phyloP scores from a whole-genome alignment of 2,888 invertebrate species.

The Sisyra nigra region DNA sequence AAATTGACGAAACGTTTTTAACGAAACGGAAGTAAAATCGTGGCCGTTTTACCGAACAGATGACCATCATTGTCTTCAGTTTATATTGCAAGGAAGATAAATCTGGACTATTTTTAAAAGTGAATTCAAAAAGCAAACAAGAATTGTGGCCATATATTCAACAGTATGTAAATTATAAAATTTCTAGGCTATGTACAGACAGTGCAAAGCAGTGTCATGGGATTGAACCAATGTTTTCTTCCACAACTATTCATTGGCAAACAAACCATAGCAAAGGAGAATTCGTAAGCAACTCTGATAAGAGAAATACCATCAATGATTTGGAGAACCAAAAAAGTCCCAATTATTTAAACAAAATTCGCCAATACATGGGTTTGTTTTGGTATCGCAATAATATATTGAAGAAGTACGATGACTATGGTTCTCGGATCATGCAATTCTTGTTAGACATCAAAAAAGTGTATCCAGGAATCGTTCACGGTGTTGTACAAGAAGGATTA shows the following conservation, averaged over 20 bases:
- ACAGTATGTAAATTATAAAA: conserved; percentile 10
- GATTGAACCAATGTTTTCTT: conserved; percentile 1
- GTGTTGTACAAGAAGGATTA: neutral
- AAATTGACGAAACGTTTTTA: conserved; percentile 12
- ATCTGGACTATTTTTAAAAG: conserved; percentile 9
- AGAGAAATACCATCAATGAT: conserved; percentile 8
- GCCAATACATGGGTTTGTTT: conserved; percentile 9
- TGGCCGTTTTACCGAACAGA: conserved; percentile 8
- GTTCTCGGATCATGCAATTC: conserved; percentile 10
- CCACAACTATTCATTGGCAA: conserved; percentile 8
- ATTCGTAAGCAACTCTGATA: conserved; percentile 8
- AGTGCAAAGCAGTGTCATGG: conserved; percentile 11
- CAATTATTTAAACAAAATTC: conserved; percentile 11
- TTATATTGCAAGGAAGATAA: conserved; percentile 13
- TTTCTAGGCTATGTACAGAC: conserved; percentile 11
- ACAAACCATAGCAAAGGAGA: conserved; percentile 12
- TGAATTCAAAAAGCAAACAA: conserved; percentile 9
- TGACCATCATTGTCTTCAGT: conserved; percentile 11
- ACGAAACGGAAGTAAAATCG: conserved; percentile 11
- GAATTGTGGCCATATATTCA: conserved; percentile 12
- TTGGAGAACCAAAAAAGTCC: conserved; percentile 13
- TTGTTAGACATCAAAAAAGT: conserved; percentile 1
- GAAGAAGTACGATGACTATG: conserved; percentile 2
- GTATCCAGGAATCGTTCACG: neutral
- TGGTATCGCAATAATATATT: conserved; percentile 5